phyloP scores from a whole-genome alignment of 1,140 invertebrate genomes.

The Drosophila arizonae region DNA sequence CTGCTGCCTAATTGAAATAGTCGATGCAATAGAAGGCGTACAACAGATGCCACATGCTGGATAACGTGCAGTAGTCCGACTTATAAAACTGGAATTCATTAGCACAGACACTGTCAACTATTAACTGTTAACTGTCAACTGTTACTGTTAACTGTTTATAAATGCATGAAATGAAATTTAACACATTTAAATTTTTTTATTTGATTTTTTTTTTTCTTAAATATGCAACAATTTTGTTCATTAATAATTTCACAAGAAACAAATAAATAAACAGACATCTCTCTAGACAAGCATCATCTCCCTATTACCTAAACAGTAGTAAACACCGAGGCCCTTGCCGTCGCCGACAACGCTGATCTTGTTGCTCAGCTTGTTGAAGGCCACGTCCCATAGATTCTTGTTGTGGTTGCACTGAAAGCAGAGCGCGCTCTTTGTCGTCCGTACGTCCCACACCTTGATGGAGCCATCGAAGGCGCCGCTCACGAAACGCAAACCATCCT shows the following conservation, averaged over 20 bases:
- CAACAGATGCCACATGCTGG: not conserved
- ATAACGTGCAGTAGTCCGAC: not conserved
- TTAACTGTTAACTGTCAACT: not conserved
- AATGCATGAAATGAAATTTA: too few relatives aligned
- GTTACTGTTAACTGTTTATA: too few relatives aligned
- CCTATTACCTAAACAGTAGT: conserved; percentile 25
- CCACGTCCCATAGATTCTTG: conserved; percentile 35
- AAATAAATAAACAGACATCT: not conserved
- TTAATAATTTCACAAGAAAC: conserved; percentile 23
- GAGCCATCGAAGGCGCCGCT: conserved; percentile 31
- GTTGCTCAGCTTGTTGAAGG: conserved; percentile 28
- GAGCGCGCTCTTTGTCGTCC: conserved; percentile 13
- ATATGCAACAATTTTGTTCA: not conserved
- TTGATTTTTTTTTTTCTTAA: not conserved
- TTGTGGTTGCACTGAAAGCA: conserved; percentile 3
- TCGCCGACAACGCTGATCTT: conserved; percentile 35
- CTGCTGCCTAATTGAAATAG: conserved; percentile 22
- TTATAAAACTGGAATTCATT: not conserved
- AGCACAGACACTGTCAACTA: not conserved
- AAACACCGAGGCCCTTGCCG: conserved; percentile 29
- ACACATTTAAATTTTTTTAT: too few relatives aligned
- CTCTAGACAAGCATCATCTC: conserved; percentile 27
- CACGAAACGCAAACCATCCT: conserved; percentile 13
- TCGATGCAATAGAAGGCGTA: conserved; percentile 6
- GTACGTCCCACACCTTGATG: conserved; percentile 27